Evolutionary conservation across 2,113 vertebrate genomes (phyloP).

Genomic region (Sander vitreus): DNA sequence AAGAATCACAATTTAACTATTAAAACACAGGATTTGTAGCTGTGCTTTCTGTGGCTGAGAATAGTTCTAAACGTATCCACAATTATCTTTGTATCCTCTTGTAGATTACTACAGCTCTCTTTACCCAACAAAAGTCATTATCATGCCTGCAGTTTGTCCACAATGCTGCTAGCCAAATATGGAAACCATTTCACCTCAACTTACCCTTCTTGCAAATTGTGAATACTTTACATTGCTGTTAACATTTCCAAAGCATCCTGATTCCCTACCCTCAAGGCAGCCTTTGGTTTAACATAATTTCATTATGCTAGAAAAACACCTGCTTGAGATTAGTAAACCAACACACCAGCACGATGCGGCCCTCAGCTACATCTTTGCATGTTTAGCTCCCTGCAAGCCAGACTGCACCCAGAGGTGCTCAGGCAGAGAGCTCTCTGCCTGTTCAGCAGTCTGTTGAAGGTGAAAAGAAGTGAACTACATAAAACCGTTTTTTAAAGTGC

Average conservation of each 20-base stretch:
- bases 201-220: not conserved
- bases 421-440: not conserved
- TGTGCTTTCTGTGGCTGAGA: not conserved
- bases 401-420: not conserved
- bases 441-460: not conserved
- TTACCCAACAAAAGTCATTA: not conserved
- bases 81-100: not conserved
- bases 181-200: not conserved
- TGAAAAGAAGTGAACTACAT: not conserved
- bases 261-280: not conserved
- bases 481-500: not conserved
- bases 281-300: not conserved
- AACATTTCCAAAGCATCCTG: not conserved
- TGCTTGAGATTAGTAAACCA: not conserved
- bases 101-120: not conserved
- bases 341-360: not conserved
- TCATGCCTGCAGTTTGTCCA: not conserved
- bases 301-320: not conserved
- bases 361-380: not conserved
- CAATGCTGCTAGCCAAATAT: not conserved
- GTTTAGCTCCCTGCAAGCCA: not conserved
- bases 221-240: not conserved
- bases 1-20: not conserved
- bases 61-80: not conserved
- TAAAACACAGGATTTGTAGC: not conserved